Evolutionary conservation across 2,113 vertebrate genomes (phyloP).

Genomic region (Vimba vimba): DNA sequence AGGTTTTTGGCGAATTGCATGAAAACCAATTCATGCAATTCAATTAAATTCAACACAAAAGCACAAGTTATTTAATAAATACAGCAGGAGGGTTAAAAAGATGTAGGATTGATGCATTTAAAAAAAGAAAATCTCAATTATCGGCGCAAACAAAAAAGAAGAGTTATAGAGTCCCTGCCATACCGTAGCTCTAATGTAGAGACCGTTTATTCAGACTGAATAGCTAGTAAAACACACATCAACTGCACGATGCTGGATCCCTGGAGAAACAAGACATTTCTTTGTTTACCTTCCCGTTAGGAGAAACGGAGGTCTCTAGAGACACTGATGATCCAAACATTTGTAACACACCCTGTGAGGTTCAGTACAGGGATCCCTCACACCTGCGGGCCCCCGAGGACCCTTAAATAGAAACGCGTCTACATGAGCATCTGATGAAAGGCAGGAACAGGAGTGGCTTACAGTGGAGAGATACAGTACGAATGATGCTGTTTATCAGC

Average conservation of each 20-base stretch:
- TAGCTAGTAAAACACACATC: not conserved
- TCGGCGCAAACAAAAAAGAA: too few species aligned
- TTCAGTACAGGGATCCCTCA: not conserved
- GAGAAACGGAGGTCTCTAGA: not conserved
- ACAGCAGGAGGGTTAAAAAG: not conserved
- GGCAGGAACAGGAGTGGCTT: too few species aligned
- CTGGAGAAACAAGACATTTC: not conserved
- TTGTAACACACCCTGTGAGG: not conserved
- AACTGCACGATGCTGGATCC: not conserved
- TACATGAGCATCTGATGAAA: not conserved
- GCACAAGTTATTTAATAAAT: too few species aligned
- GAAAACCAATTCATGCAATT: too few species aligned
- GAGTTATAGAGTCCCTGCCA: not conserved
- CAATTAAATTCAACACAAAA: too few species aligned
- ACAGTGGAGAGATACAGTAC: not conserved
- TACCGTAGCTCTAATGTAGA: not conserved
- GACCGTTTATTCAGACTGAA: not conserved
- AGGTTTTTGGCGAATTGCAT: too few species aligned
- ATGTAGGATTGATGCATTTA: not conserved
- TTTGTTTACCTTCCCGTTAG: not conserved
- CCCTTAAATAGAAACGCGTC: not conserved
- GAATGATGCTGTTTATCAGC: not conserved
- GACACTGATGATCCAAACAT: not conserved
- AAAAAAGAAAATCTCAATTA: not conserved
- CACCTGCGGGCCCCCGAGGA: not conserved